Base-by-base conservation (phyloP, 1,140 invertebrate species). In the Muscidifurax raptorellus region DNA sequence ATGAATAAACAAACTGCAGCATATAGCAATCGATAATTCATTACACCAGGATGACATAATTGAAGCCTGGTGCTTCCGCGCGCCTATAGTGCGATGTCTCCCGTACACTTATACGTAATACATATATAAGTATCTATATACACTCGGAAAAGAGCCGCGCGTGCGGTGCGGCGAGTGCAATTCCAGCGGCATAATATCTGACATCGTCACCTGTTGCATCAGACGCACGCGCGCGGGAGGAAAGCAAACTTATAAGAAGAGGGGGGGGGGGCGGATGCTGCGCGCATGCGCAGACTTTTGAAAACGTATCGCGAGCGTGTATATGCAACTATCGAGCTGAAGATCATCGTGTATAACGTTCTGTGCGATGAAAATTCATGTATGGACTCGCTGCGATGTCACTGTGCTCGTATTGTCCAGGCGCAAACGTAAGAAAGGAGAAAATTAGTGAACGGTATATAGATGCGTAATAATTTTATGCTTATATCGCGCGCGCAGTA, bases 131-230 rank as follows among this genome's bases (percentile, higher is more conserved):
- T 67, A 7, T 27, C 1, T 13, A 28, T 12, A 69, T 15, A 28
- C 25, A 69, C 15, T 59, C 52, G 22, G 52, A 59, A 59, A 59
- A 28, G 27, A 36, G 75, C 15, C 22, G 44, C 6, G n/a, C n/a
- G n/a, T n/a, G n/a, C 5, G 75, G 75, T n/a, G n/a, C 13, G 30
- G 28, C 7, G 25, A 27, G 30, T 25, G 28, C 59, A 52, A 66
- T 15, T 40, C 77, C 69, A 18, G 18, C 69, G 18, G 44, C 59
- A 67, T 30, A 80, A 80, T 28, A 80, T 44, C 52, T 36, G 69
- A 74, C 71, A n/a, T 66, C 81, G 30, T 66, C 81, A 83, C 81
- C 71, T 83, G 81, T 66, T 83, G 59, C 59, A 66, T 83, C 44
- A 83, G 44, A n/a, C 27, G 30, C 30, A 32, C 30, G 22, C 30